Percentiles rank a stretch among this genome's conserved stretches.
These are phyloP conservation scores for Lethocerus indicus DNA, from an alignment of 1,140 invertebrate species.

Conservation along the genomic window DNA sequence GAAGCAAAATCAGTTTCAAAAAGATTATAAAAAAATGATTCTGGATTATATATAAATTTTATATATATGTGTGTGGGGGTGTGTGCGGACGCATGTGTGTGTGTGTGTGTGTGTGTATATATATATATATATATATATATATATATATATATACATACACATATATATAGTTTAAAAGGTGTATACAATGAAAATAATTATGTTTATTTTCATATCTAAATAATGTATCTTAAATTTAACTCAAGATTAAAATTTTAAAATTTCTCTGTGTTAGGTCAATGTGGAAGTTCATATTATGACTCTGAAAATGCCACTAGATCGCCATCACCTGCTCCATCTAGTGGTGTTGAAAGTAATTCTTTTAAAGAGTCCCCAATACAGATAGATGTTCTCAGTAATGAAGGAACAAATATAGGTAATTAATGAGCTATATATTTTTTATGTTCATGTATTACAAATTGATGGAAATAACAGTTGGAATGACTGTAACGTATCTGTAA, in stretches of 20 bases:
- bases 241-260: background rate
- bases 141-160: background rate
- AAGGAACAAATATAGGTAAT: slow-evolving; percentile 41
- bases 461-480: no score
- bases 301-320: slow-evolving; percentile 31
- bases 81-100: background rate
- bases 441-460: no score
- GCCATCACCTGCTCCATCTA: slow-evolving; percentile 75
- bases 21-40: no score
- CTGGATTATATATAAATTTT: no score
- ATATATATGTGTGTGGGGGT: no score
- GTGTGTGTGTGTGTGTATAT: background rate
- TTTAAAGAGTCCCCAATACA: slow-evolving; percentile 85
- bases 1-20: no score
- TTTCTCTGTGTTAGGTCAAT: slow-evolving; percentile 1
- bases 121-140: background rate
- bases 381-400: slow-evolving; percentile 61
- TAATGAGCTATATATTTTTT: slow-evolving; percentile 8
- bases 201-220: background rate
- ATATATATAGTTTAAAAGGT: background rate
- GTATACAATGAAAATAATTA: background rate
- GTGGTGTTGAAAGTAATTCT: slow-evolving; percentile 71
- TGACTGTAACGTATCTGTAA: background rate
- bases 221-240: background rate
- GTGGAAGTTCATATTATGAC: slow-evolving; percentile 7